Percentiles rank a stretch among this genome's conserved stretches.
Conservation (phyloP, 2,797 vertebrate genomes). For the Alectoris magna region DNA sequence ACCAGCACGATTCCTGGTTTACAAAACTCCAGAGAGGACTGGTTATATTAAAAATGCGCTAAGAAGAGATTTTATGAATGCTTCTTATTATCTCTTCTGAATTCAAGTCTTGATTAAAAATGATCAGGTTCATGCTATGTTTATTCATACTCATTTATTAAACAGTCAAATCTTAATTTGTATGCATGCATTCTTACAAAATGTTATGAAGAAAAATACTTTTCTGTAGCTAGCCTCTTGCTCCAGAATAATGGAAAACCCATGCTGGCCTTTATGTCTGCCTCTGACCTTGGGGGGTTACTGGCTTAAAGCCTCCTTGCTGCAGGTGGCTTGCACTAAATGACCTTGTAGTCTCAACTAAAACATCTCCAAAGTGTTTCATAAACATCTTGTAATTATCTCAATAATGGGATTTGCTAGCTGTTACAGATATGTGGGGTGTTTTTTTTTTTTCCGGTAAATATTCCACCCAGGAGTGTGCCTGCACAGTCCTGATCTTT, state of each 20-base stretch:
- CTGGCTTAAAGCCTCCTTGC: background rate
- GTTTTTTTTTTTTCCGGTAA: background rate
- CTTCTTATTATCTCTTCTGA: background rate
- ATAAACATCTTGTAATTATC: conserved; percentile 49
- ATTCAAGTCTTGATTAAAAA: background rate
- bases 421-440: background rate
- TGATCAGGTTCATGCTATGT: background rate
- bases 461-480: conserved; percentile 14
- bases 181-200: background rate
- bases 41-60: background rate
- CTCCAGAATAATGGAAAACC: background rate
- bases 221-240: background rate
- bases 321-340: conserved; percentile 15
- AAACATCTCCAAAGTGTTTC: background rate
- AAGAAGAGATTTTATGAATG: background rate
- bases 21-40: background rate
- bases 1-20: rapidly evolving
- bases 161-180: background rate
- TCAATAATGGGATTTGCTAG: conserved; percentile 32
- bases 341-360: background rate
- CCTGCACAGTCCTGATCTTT: conserved; percentile 12
- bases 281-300: background rate
- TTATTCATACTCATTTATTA: background rate
- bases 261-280: background rate
- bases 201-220: background rate